A percentile compares a stretch with the other conserved stretches of the same genome.
Conservation (phyloP, 2,113 vertebrate genomes). For the Acrocephalus kingi region DNA sequence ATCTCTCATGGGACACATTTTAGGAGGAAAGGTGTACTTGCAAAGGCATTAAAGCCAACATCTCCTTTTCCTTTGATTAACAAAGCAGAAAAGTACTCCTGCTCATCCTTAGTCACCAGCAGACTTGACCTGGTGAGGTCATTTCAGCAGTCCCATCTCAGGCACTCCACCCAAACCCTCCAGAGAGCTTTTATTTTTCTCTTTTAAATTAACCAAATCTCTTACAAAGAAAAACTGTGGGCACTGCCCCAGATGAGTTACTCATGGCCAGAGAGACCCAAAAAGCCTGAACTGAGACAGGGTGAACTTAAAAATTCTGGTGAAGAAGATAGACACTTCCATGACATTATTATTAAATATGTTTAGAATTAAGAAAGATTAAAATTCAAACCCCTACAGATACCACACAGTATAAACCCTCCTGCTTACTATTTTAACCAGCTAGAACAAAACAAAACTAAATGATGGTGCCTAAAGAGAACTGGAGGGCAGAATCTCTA, state of each 20-base stretch:
- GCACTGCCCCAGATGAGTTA: background rate
- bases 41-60: background rate
- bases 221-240: background rate
- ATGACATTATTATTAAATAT: background rate
- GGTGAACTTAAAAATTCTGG: background rate
- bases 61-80: background rate
- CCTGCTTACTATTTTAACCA: background rate
- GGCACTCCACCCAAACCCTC: background rate
- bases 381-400: background rate
- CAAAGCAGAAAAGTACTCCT: background rate
- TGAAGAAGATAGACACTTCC: rapidly evolving
- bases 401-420: background rate
- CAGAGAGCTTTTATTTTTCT: background rate
- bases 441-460: background rate
- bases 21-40: background rate
- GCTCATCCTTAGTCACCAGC: background rate
- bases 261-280: background rate
- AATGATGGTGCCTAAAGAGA: background rate
- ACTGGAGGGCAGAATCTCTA: background rate
- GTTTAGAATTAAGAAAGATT: background rate
- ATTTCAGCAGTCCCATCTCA: background rate
- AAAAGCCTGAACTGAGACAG: background rate
- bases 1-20: background rate
- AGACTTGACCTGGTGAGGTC: background rate
- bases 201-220: background rate